phyloP scores from a whole-genome alignment of 2,797 vertebrate genomes.

The Podargus strigoides region DNA sequence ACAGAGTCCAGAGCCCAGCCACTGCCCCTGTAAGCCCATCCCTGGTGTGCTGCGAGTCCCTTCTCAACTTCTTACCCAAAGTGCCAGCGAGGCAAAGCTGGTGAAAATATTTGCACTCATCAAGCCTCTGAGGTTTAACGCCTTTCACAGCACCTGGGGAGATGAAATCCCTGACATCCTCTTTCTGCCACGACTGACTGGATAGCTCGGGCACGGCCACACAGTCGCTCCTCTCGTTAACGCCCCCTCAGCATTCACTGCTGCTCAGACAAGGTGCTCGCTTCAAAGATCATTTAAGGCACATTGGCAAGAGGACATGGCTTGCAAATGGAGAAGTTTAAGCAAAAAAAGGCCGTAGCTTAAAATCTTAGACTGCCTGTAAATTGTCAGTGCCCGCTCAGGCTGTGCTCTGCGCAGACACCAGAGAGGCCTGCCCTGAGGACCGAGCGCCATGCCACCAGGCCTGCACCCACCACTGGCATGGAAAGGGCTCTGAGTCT shows the following conservation, averaged over 20 bases:
- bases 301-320: not conserved
- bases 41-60: too few relatives aligned
- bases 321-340: not conserved
- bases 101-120: not conserved
- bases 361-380: not conserved
- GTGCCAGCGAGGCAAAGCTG: not conserved
- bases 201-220: accelerated
- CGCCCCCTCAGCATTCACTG: accelerated
- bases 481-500: not conserved
- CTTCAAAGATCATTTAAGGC: not conserved
- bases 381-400: accelerated
- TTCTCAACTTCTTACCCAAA: not conserved
- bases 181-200: not conserved
- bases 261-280: not conserved
- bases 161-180: not conserved
- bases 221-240: not conserved
- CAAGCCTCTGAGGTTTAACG: not conserved
- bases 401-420: accelerated
- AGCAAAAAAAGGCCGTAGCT: not conserved
- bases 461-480: not conserved
- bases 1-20: not conserved
- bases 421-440: accelerated
- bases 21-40: not conserved
- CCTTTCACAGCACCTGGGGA: not conserved
- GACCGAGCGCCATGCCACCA: not conserved